These are phyloP conservation scores for Mantis religiosa DNA, from an alignment of 2,888 invertebrate species.

Conservation along the genomic window DNA sequence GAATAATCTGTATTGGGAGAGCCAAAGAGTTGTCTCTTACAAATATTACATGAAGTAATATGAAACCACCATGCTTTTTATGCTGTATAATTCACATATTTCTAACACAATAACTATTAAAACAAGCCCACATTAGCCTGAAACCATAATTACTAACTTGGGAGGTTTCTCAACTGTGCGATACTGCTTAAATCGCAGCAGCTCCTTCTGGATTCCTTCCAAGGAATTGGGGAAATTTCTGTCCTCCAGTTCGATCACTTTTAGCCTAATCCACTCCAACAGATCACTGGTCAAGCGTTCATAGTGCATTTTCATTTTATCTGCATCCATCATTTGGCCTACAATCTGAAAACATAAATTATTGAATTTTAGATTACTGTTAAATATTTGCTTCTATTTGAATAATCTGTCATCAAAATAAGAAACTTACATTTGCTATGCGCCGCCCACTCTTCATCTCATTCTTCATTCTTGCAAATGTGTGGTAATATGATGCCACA, in stretches of 20 bases:
- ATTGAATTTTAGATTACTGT: background rate
- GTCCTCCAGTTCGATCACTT: slow-evolving; percentile 76
- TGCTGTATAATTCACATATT: background rate
- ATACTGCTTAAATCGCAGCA: slow-evolving; percentile 90
- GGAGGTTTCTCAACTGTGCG: slow-evolving; percentile 96
- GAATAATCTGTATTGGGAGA: too few species aligned
- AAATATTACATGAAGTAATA: too few species aligned
- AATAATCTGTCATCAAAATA: background rate
- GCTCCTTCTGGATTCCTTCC: slow-evolving; percentile 88
- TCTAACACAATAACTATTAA: background rate
- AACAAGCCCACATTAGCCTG: background rate
- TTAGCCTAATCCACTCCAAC: slow-evolving; percentile 89
- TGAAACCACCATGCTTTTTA: too few species aligned
- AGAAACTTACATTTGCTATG: slow-evolving; percentile 83
- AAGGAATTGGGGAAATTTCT: slow-evolving; percentile 89
- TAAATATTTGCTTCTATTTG: background rate
- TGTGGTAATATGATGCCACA: slow-evolving; percentile 98
- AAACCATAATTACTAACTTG: slow-evolving; percentile 58
- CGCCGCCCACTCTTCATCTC: slow-evolving; percentile 96
- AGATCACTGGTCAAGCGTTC: slow-evolving; percentile 78
- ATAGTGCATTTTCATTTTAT: slow-evolving; percentile 86
- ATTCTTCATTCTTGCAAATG: slow-evolving; percentile 98
- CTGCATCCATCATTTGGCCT: slow-evolving; percentile 92
- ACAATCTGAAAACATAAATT: slow-evolving; percentile 67
- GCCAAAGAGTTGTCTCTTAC: too few species aligned